Evolutionary conservation across 2,113 vertebrate genomes (phyloP).

Genomic region (Oxyruncus cristatus): DNA sequence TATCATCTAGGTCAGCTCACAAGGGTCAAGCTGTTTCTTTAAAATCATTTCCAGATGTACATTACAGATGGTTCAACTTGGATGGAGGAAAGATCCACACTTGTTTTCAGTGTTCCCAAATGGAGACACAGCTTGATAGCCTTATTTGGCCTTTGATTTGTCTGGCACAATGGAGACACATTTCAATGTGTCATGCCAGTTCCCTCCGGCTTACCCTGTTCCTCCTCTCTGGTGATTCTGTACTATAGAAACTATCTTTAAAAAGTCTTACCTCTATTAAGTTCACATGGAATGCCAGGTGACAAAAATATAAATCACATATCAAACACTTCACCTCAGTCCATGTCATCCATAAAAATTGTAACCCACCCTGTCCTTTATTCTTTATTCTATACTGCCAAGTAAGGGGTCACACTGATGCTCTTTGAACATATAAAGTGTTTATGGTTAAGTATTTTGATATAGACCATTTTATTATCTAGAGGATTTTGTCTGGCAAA

Average conservation of each 20-base stretch:
- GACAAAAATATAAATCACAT: not conserved
- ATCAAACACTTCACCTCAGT: not conserved
- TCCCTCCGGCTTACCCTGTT: not conserved
- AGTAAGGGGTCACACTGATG: not conserved
- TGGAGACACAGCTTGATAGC: not conserved
- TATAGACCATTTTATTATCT: not conserved
- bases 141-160: not conserved
- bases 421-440: constrained; percentile 45
- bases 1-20: not conserved
- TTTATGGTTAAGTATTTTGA: constrained; percentile 36
- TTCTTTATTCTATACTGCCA: not conserved
- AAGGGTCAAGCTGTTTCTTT: constrained; percentile 11
- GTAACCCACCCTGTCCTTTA: not conserved
- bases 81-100: not conserved
- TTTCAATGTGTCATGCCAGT: not conserved
- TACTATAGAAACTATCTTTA: not conserved
- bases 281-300: not conserved
- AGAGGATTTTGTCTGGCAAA: constrained; percentile 21
- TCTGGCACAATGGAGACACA: not conserved
- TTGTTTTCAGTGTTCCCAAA: not conserved
- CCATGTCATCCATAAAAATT: not conserved
- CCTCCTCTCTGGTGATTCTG: not conserved
- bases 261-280: not conserved
- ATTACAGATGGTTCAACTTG: not conserved
- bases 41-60: not conserved